Base-by-base conservation (phyloP, 2,888 invertebrate species). In the Seira ritae region DNA sequence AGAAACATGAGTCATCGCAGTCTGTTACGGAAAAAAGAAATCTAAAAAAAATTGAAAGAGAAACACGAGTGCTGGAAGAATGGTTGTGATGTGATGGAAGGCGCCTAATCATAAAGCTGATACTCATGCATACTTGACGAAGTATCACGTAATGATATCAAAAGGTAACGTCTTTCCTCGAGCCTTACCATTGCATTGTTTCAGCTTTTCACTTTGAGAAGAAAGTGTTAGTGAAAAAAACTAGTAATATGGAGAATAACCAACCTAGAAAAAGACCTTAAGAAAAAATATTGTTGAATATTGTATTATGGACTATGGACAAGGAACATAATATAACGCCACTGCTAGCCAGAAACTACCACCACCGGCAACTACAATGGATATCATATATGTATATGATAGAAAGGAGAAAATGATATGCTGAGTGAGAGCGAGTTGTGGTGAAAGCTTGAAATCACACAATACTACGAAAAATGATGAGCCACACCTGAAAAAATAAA, bases 401-500 rank as follows among this genome's bases (percentile, higher is more conserved):
- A 15, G 12, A 55, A 55, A 12, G 55, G 15, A 31, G 15, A n/a
- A 55, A 55, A 17, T 55, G 55, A 55, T 55, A 55, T 17, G 17
- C 3, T 55, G 15, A 55, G 15, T 55, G 15, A 55, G 15, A 55
- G 55, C 31, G 31, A 1, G 15, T 55, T 55, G 55, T 55, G 73
- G 66, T 22, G 65, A 65, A 37, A 74, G 42, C 65, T 23, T 50
- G 62, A 74, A 55, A 37, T 20, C 20, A 65, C 17, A 65, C 19
- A 65, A 65, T 65, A 31, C 31, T 31, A 65, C 4, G 22, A 22
- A 65, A 60, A 31, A 60, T 72, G 80, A 72, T 68, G 73, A 67
- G 80, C 79, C 80, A 80, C 80, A 80, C 80, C 80, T 80, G 80
- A 73, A 17, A 55, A 68, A 68, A 19, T 46, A 66, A 17, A 74